Evolutionary conservation across 2,888 invertebrate species (phyloP).

Genomic region (Congeria kusceri): DNA sequence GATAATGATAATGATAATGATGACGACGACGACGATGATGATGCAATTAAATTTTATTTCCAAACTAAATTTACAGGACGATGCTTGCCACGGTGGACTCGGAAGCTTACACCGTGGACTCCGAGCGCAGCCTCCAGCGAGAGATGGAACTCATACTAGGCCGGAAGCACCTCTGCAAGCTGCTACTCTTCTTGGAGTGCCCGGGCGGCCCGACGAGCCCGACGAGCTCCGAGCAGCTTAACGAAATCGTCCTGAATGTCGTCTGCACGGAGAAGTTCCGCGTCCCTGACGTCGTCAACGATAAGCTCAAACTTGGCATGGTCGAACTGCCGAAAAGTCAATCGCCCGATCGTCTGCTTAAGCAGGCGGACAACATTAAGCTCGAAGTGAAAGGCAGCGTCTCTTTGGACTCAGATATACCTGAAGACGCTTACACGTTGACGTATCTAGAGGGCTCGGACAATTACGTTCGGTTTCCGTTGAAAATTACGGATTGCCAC

Average conservation of each 20-base stretch:
- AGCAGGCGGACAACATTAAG: slow-evolving; percentile 61
- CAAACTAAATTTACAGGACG: too few species aligned
- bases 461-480: slow-evolving; percentile 59
- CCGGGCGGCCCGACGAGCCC: slow-evolving; percentile 27
- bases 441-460: slow-evolving; percentile 64
- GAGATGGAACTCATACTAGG: slow-evolving; percentile 64
- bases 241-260: slow-evolving; percentile 55
- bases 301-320: slow-evolving; percentile 58
- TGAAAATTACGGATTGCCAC: slow-evolving; percentile 39
- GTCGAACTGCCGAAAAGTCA: slow-evolving; percentile 62
- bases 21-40: too few species aligned
- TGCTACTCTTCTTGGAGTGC: slow-evolving; percentile 59
- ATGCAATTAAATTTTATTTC: too few species aligned
- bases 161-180: slow-evolving; percentile 61
- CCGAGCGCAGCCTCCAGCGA: slow-evolving; percentile 39
- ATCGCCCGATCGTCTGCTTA: slow-evolving; percentile 59
- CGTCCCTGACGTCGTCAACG: slow-evolving; percentile 50
- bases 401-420: slow-evolving; percentile 56
- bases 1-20: too few species aligned
- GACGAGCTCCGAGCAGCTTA: slow-evolving; percentile 20
- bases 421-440: slow-evolving; percentile 55
- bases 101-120: slow-evolving; percentile 36
- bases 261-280: slow-evolving; percentile 59
- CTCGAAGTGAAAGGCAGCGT: slow-evolving; percentile 60
- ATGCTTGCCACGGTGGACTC: slow-evolving; percentile 59